Percentiles rank a stretch among this genome's conserved stretches.
phyloP scores from a whole-genome alignment of 2,113 vertebrate genomes.

The Oryzias curvinotus region DNA sequence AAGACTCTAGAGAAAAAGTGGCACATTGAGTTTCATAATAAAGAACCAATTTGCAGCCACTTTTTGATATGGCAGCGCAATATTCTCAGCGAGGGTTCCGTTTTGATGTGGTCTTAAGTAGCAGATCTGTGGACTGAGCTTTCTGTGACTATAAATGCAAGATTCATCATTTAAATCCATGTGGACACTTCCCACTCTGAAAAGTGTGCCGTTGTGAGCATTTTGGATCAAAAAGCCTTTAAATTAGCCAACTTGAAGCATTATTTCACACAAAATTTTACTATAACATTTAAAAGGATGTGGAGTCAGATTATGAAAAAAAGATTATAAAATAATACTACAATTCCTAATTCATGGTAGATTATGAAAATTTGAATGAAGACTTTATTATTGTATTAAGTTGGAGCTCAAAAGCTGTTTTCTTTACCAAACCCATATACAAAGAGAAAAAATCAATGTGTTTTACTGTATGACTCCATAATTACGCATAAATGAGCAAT shows the following conservation, averaged over 20 bases:
- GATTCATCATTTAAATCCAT: background rate
- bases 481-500: conserved; percentile 25
- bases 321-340: background rate
- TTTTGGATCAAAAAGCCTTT: conserved; percentile 1
- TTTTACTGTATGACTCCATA: conserved; percentile 9
- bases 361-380: background rate
- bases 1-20: background rate
- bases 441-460: background rate
- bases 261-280: background rate
- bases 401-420: conserved; percentile 16
- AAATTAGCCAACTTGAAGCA: conserved; percentile 9
- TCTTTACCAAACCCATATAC: conserved; percentile 32
- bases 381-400: conserved; percentile 2
- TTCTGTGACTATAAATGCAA: background rate
- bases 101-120: background rate
- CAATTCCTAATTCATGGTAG: background rate
- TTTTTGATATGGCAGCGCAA: background rate
- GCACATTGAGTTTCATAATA: no score
- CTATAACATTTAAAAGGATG: background rate
- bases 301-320: background rate
- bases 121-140: background rate
- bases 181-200: background rate
- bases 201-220: background rate
- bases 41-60: background rate
- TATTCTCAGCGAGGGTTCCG: background rate